These are phyloP conservation scores for Apocheima hispidaria DNA, from an alignment of 2,888 invertebrate genomes.

Conservation along the genomic window DNA sequence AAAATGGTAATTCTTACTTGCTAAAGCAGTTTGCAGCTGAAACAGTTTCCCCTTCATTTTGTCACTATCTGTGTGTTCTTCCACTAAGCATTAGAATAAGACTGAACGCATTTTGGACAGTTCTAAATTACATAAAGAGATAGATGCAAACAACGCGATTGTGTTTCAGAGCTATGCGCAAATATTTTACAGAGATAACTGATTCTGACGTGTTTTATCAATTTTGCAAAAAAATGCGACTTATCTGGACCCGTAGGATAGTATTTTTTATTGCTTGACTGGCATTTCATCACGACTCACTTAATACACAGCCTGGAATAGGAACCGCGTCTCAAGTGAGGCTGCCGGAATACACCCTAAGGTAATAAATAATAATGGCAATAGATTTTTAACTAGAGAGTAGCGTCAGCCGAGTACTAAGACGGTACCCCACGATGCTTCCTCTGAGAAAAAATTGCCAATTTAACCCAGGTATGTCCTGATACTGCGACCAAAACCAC, in stretches of 20 bases:
- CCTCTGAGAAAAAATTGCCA: no score
- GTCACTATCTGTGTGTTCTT: neutral
- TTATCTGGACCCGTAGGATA: conserved; percentile 1
- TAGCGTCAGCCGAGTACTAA: no score
- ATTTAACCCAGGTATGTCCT: no score
- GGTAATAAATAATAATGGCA: no score
- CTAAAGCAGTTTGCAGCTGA: conserved; percentile 47
- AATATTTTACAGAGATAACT: conserved; percentile 39
- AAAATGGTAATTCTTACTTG: conserved; percentile 41
- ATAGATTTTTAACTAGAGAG: no score
- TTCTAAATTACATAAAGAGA: conserved; percentile 37
- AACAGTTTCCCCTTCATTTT: conserved; percentile 47
- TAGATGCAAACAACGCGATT: conserved; percentile 33
- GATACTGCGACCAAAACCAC: no score
- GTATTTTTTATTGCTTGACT: neutral
- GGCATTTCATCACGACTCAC: no score
- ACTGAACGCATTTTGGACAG: conserved; percentile 32
- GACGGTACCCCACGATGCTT: no score
- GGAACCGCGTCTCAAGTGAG: no score
- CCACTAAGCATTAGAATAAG: conserved; percentile 5
- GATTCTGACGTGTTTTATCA: conserved; percentile 26
- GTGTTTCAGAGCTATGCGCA: conserved; percentile 22
- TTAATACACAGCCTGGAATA: no score
- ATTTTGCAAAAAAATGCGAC: neutral
- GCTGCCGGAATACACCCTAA: no score